Conservation (phyloP, 1,140 invertebrate species). For the Galendromus occidentalis region DNA sequence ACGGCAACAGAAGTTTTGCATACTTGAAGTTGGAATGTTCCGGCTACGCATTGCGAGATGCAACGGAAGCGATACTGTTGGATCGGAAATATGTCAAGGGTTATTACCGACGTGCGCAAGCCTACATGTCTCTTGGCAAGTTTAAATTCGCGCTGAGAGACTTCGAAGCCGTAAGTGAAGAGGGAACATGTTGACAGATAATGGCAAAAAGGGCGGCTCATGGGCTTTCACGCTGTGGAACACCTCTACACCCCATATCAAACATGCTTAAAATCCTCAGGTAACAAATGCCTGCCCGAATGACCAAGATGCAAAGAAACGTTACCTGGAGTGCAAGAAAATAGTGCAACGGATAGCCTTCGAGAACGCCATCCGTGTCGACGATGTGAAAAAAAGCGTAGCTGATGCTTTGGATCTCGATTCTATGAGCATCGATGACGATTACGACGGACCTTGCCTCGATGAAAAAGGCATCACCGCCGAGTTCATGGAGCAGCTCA, state of each 20-base stretch:
- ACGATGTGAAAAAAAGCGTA: conserved; percentile 63
- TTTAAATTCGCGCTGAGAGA: conserved; percentile 89
- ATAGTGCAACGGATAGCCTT: conserved; percentile 85
- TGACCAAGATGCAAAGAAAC: conserved; percentile 82
- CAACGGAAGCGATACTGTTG: conserved; percentile 66
- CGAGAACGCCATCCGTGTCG: conserved; percentile 86
- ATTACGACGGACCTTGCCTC: conserved; percentile 44
- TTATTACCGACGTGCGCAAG: conserved; percentile 73
- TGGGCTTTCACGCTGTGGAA: no score
- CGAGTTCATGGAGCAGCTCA: conserved; percentile 48
- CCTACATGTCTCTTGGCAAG: conserved; percentile 91
- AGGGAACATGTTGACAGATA: no score
- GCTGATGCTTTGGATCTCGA: conserved; percentile 71
- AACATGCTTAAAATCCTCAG: conserved; percentile 29
- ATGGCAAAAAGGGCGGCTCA: no score
- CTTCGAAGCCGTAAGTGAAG: conserved; percentile 62
- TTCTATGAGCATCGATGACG: conserved; percentile 74
- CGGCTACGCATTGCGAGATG: conserved; percentile 77
- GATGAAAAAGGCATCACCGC: conserved; percentile 49
- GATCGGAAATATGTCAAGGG: conserved; percentile 73
- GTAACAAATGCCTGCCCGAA: conserved; percentile 69
- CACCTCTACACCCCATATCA: no score
- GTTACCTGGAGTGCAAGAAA: conserved; percentile 84
- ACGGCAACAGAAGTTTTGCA: conserved; percentile 82
- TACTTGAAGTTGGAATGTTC: conserved; percentile 79